Conservation (phyloP, 2,888 invertebrate genomes). For the Epistrophella euchroma region DNA sequence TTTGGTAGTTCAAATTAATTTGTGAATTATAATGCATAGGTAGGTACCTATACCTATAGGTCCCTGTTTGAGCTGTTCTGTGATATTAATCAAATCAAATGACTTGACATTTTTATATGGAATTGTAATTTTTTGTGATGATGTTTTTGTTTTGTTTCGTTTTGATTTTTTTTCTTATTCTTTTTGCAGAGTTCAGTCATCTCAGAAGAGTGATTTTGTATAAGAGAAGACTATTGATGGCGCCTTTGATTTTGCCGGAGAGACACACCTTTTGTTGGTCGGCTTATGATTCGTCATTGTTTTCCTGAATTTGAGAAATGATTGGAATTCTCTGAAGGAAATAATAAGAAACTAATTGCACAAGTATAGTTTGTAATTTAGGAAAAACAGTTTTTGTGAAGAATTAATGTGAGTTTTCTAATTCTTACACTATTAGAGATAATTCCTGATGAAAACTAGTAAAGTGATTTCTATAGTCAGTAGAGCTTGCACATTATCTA, state of each 20-base stretch:
- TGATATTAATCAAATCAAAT: slow-evolving; percentile 51
- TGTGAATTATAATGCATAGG: too few species aligned
- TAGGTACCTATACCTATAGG: too few species aligned
- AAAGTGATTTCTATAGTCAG: too few species aligned
- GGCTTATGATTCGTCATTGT: not conserved
- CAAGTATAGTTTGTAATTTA: not conserved
- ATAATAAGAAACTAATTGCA: not conserved
- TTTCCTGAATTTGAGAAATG: not conserved
- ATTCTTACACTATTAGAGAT: too few species aligned
- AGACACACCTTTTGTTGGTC: slow-evolving; percentile 3
- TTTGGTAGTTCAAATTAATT: slow-evolving; percentile 47
- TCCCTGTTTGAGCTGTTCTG: not conserved
- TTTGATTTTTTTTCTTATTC: too few species aligned
- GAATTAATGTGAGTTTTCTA: too few species aligned
- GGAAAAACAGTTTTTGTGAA: not conserved
- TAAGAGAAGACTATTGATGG: slow-evolving; percentile 2
- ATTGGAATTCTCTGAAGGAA: not conserved
- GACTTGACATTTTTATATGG: slow-evolving; percentile 41
- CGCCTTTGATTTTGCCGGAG: slow-evolving; percentile 17
- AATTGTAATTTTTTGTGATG: slow-evolving; percentile 8
- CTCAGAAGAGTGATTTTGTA: slow-evolving; percentile 11
- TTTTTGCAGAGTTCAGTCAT: slow-evolving; percentile 8
- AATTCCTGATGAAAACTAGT: too few species aligned
- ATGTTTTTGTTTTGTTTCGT: not conserved
- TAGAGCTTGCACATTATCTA: too few species aligned